Base-by-base conservation (phyloP, 37 sponge, comb jelly and placozoan genomes). In the Cliona cf. orientalis region DNA sequence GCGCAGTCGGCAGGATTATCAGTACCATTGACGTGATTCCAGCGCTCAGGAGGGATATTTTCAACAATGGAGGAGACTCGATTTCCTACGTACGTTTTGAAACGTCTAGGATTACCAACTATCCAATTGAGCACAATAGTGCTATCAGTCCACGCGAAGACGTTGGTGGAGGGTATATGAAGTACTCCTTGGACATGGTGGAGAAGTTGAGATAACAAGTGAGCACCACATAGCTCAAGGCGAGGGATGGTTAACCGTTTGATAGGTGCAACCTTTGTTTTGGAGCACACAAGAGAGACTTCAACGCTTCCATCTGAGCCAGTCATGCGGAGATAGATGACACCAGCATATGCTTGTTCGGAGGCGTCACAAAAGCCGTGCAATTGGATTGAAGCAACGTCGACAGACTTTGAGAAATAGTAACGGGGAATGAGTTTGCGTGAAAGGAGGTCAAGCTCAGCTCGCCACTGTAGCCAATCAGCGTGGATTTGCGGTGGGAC, bases 361-460 rank as follows among this genome's bases (percentile, higher is more conserved):
- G 78, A 78, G 21, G 78, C 78, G 63, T 78, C 78, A 62, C 65
- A 37, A 37, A 78, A 63, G 6, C 78, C 78, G 63, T 78, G 78
- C 22, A 78, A 37, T 32, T 78, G 66, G n/a, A 36, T 39, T 60
- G 36, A 41, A 22, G 12, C 12, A 23, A 78, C 29, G 41, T 40
- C 14, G 44, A 38, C 43, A 63, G 36, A n/a, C 42, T 63, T 40
- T 37, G 64, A 45, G 66, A 62, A 78, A 33, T 78, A 78, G 37
- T 44, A 81, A 11, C 60, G 46, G 37, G 81, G 72, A 40, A 81
- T 70, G 31, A 22, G 61, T 37, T 46, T 57, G 17, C 2, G 25
- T 21, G 61, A 39, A n/a, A 81, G 43, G 43, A 53, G 38, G 3
- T 40, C 59, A 25, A 81, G 61, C 44, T 81, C 72, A 2, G 28